A percentile compares a stretch with the other conserved stretches of the same genome.
phyloP scores from a whole-genome alignment of 1,140 invertebrate genomes.

The Ptiloglossa arizonensis region DNA sequence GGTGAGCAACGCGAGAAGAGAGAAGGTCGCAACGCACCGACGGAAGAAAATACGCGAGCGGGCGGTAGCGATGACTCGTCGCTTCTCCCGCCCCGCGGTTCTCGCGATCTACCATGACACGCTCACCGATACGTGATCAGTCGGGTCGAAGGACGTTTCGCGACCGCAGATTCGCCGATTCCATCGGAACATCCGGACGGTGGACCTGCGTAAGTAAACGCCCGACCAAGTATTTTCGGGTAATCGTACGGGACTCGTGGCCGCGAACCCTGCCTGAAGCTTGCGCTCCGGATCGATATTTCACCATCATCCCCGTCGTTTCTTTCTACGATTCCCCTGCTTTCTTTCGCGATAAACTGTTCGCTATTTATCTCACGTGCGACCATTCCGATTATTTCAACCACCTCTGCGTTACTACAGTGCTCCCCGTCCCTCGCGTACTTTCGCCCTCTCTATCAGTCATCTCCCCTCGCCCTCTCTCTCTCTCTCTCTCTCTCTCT shows the following conservation, averaged over 20 bases:
- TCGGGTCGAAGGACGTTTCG: not conserved
- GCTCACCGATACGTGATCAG: conserved; percentile 34
- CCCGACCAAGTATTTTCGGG: too few relatives aligned
- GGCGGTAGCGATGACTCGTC: conserved; percentile 22
- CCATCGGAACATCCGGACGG: not conserved
- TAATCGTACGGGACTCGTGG: too few relatives aligned
- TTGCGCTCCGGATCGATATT: conserved; percentile 9
- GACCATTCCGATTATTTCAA: too few relatives aligned
- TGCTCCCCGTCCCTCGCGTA: too few relatives aligned
- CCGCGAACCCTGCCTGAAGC: not conserved
- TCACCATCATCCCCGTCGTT: not conserved
- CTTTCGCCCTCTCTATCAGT: too few relatives aligned
- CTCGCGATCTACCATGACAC: not conserved
- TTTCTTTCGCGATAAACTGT: too few relatives aligned
- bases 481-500: too few relatives aligned
- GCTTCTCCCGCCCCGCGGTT: not conserved
- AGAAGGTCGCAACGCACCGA: not conserved
- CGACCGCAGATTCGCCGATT: not conserved
- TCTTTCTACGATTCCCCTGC: not conserved
- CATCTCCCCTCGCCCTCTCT: too few relatives aligned
- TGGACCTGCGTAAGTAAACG: conserved; percentile 43
- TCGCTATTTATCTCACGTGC: too few relatives aligned
- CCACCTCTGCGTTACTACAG: too few relatives aligned
- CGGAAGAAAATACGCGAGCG: not conserved
- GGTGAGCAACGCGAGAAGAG: not conserved